Evolutionary conservation across 2,888 invertebrate species (phyloP).

Genomic region (Stenchaetothrips biformis): DNA sequence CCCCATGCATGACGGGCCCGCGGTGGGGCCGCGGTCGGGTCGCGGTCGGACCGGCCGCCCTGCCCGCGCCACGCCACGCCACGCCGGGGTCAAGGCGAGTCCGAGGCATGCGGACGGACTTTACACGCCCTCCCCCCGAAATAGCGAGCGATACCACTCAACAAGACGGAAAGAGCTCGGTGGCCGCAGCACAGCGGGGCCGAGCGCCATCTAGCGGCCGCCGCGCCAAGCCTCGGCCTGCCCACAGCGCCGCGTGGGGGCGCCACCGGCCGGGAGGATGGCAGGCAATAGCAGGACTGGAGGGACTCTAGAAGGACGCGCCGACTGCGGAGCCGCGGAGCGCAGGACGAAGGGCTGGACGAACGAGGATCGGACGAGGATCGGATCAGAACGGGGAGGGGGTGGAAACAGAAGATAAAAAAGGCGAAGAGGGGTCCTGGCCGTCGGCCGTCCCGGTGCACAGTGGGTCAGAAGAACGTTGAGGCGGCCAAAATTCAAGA

Average conservation of each 20-base stretch:
- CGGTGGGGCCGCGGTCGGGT: no score
- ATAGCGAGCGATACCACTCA: conserved; percentile 24
- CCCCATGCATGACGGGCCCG: neutral
- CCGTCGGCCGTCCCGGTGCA: no score
- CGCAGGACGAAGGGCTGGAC: conserved; percentile 20
- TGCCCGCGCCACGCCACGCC: neutral
- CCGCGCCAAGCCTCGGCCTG: neutral
- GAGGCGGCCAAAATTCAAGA: no score
- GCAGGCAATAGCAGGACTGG: neutral
- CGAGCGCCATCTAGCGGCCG: conserved; percentile 4
- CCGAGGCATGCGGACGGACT: conserved; percentile 8
- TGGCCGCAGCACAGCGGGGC: neutral
- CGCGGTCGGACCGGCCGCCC: neutral
- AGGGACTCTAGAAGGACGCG: conserved; percentile 14
- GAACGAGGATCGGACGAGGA: conserved; percentile 29
- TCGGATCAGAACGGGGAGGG: conserved; percentile 20
- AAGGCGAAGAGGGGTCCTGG: no score
- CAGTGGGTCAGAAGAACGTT: no score
- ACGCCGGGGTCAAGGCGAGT: conserved; percentile 14
- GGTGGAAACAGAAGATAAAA: neutral
- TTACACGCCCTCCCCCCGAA: conserved; percentile 6
- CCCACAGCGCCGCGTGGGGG: neutral
- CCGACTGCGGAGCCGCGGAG: conserved; percentile 28
- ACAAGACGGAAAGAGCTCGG: conserved; percentile 19
- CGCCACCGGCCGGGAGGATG: neutral